Base-by-base conservation (phyloP, 2,113 vertebrate genomes). In the Dendropsophus ebraccatus region DNA sequence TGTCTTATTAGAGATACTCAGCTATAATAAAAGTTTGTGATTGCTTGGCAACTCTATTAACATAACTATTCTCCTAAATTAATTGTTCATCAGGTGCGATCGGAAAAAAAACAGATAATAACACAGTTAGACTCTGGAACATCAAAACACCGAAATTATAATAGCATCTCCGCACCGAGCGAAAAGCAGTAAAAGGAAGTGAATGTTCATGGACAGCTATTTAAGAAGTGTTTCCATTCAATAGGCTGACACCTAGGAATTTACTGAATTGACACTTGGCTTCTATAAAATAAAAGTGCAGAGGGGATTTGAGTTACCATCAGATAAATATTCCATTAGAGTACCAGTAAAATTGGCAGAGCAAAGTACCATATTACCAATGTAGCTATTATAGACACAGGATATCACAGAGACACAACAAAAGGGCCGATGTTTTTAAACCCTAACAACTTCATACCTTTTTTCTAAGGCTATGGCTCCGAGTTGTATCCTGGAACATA, bases 271-370 rank as follows among this genome's bases (percentile, higher is more conserved):
- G 76, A 69, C 47, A 73, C 77, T 86, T 81, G 65, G 23, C 49
- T 28, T 86, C 76, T 54, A 86, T 86, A 58, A 72, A 72, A 58
- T 80, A 86, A 74, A 86, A 80, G 65, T 86, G 49, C 65, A 28
- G 13, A 60, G 32, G 60, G 76, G 77, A 86, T 86, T 86, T 81
- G 14, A 58, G 67, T 86, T 86, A 73, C 84, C 65, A 86, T 86
- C 76, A 81, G 84, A 86, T 86, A 80, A 80, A 80, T 69, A 80
- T 86, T 78, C 77, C 65, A 81, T 86, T 86, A 86, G 84, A 81
- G 65, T 28, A 32, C 50, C 65, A 58, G 32, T 30, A 28, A 69
- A 81, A 80, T 80, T 81, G 84, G 76, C 65, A 80, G 65, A 73
- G 84, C 56, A 85, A 81, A 86, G 35, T 72, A 81, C 76, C 52